Conservation (phyloP, 1,140 invertebrate species). For the Panonychus citri region DNA sequence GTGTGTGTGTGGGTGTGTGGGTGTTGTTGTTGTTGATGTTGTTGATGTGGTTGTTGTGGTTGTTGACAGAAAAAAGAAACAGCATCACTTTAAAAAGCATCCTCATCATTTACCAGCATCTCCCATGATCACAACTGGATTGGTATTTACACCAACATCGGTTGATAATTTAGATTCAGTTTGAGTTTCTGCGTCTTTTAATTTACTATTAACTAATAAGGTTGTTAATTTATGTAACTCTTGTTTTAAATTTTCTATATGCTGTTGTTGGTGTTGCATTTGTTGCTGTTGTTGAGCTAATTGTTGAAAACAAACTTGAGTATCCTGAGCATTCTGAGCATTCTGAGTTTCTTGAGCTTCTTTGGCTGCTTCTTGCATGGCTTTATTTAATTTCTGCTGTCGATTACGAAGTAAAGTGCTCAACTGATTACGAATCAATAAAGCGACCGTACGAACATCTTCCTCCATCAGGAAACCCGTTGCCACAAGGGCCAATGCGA, state of each 20-base stretch:
- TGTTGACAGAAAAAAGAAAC: too few species aligned
- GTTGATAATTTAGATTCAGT: background rate
- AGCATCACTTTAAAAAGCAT: too few species aligned
- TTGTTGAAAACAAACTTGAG: constrained; percentile 22
- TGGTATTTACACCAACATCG: background rate
- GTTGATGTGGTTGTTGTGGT: too few species aligned
- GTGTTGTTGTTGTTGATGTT: too few species aligned
- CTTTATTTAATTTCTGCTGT: constrained; percentile 14
- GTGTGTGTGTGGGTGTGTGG: too few species aligned
- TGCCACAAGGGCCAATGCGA: constrained; percentile 84
- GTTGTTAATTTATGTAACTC: constrained; percentile 13
- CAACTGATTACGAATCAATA: constrained; percentile 63
- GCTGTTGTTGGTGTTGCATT: constrained; percentile 24
- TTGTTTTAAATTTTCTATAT: constrained; percentile 24
- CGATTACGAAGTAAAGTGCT: constrained; percentile 35
- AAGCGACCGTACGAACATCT: constrained; percentile 63
- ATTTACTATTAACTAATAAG: constrained; percentile 3
- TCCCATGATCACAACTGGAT: background rate
- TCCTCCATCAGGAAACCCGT: constrained; percentile 69
- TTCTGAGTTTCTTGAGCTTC: constrained; percentile 18
- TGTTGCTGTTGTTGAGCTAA: constrained; percentile 18
- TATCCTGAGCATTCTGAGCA: constrained; percentile 19
- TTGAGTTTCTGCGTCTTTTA: background rate
- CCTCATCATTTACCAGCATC: too few species aligned
- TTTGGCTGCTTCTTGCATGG: constrained; percentile 5